A percentile compares a stretch with the other conserved stretches of the same genome.
These are phyloP conservation scores for Meles meles DNA, from an alignment of 2,113 vertebrate species.

Conservation along the genomic window DNA sequence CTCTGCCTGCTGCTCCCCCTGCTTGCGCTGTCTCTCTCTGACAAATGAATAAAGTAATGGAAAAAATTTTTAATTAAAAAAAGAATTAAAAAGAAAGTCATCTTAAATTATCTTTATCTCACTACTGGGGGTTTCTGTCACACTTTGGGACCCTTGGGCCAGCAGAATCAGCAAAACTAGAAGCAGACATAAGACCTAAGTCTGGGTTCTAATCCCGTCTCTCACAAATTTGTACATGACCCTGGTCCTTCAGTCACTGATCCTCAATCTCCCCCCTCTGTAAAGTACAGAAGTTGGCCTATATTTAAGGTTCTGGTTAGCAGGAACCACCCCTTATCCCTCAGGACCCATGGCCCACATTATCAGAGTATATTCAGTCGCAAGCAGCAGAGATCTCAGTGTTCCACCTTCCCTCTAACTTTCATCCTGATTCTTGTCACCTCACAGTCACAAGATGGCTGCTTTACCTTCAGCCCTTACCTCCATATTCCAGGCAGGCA, in stretches of 20 bases:
- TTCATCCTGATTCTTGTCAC: background rate
- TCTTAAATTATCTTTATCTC: background rate
- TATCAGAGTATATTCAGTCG: background rate
- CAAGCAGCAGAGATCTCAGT: background rate
- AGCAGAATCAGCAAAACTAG: background rate
- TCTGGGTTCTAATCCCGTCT: background rate
- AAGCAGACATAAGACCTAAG: background rate
- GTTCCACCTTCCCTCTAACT: background rate
- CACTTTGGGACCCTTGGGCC: background rate
- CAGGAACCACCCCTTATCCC: background rate
- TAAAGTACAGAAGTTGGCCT: background rate
- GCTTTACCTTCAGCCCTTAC: conserved; percentile 35
- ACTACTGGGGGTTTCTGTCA: background rate
- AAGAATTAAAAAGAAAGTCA: background rate
- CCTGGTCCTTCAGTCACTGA: background rate
- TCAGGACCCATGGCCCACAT: background rate
- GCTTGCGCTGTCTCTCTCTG: background rate
- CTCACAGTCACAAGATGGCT: background rate
- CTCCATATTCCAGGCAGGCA: background rate
- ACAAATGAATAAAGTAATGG: background rate
- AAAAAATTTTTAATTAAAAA: background rate
- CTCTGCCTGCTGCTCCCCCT: background rate
- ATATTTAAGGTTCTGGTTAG: background rate
- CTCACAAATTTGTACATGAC: background rate
- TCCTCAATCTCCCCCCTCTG: background rate